A percentile compares a stretch with the other conserved stretches of the same genome.
Conservation (phyloP, 2,113 vertebrate species). For the Lycaon pictus region DNA sequence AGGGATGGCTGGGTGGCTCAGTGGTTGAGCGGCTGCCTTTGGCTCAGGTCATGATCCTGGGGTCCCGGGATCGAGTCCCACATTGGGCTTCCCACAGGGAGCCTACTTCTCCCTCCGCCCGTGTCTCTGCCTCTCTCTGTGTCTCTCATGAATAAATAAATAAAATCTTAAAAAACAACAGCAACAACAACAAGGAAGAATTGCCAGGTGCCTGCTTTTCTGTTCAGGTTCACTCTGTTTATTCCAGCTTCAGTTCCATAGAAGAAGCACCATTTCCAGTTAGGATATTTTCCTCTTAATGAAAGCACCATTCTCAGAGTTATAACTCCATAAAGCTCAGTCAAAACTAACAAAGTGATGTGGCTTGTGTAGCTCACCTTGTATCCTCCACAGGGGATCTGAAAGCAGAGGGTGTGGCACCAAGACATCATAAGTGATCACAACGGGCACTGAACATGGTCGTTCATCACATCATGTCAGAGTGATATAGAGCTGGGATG, state of each 20-base stretch:
- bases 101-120: no score
- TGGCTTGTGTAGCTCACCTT: neutral
- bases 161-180: no score
- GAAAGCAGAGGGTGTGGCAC: neutral
- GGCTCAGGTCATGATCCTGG: no score
- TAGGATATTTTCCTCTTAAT: neutral
- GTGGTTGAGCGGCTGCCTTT: no score
- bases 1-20: no score
- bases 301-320: neutral
- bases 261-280: neutral
- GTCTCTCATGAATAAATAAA: no score
- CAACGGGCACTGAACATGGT: rapidly evolving
- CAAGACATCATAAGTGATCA: neutral
- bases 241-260: neutral
- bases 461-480: rapidly evolving
- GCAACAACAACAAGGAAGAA: neutral
- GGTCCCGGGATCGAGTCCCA: no score
- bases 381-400: neutral
- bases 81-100: no score
- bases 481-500: rapidly evolving
- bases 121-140: no score
- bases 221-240: neutral
- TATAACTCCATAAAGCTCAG: neutral
- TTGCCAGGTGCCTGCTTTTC: neutral
- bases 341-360: neutral